Percentiles rank a stretch among this genome's conserved stretches.
Evolutionary conservation across 2,113 vertebrate species (phyloP).

Genomic region (Theristicus caerulescens): DNA sequence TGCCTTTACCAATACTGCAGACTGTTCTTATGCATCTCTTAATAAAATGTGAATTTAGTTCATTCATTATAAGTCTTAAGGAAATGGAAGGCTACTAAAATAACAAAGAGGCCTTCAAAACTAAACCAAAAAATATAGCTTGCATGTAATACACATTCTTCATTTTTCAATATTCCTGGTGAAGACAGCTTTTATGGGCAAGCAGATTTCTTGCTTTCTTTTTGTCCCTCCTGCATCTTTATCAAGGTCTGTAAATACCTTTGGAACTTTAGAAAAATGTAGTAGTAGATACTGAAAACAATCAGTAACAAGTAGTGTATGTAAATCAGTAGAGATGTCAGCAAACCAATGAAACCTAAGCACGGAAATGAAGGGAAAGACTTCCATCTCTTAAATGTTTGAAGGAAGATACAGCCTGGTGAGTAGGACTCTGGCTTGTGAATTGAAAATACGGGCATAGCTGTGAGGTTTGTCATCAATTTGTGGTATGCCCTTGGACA

Average conservation of each 20-base stretch:
- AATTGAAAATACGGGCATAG: not conserved
- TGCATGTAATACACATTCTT: rapidly evolving
- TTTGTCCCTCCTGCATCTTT: not conserved
- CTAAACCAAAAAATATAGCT: not conserved
- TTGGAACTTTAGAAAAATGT: not conserved
- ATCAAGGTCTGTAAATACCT: not conserved
- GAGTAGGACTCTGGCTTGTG: not conserved
- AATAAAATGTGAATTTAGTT: not conserved
- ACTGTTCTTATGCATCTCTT: not conserved
- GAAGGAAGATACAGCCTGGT: not conserved
- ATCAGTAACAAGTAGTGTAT: not conserved
- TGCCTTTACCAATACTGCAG: not conserved
- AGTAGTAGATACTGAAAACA: not conserved
- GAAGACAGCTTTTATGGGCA: not conserved
- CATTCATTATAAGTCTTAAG: not conserved
- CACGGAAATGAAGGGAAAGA: not conserved
- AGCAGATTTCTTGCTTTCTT: not conserved
- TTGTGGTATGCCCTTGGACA: not conserved
- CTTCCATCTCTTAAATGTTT: not conserved
- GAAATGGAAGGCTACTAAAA: not conserved
- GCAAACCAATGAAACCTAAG: not conserved
- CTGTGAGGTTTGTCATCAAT: not conserved
- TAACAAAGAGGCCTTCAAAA: not conserved
- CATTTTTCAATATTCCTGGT: not conserved
- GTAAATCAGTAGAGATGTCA: not conserved